These are phyloP conservation scores for Melangyna quadrimaculata DNA, from an alignment of 2,888 invertebrate genomes.

Conservation along the genomic window DNA sequence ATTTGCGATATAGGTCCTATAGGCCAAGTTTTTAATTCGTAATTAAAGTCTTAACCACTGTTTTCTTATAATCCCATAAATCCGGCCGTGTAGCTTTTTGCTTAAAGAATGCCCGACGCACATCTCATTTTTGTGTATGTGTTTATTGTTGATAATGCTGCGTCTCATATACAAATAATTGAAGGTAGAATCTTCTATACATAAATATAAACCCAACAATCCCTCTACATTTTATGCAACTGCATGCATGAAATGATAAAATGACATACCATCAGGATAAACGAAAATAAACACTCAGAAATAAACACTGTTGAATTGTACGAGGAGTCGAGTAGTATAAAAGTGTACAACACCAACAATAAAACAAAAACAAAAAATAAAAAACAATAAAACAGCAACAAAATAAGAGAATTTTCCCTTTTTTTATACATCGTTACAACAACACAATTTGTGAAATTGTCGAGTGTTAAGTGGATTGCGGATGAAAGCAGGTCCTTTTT, in stretches of 20 bases:
- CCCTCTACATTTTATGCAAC: conserved; percentile 23
- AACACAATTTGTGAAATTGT: conserved; percentile 37
- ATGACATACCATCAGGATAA: conserved; percentile 44
- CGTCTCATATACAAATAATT: not conserved
- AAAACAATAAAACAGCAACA: not conserved
- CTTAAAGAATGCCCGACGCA: not conserved
- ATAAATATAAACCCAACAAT: not conserved
- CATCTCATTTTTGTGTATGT: not conserved
- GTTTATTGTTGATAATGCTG: not conserved
- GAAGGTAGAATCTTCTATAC: not conserved
- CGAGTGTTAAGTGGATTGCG: conserved; percentile 51
- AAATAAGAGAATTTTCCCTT: not conserved
- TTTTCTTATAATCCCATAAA: not conserved
- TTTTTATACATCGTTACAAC: conserved; percentile 6
- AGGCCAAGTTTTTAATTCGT: too few species aligned
- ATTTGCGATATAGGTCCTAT: too few species aligned
- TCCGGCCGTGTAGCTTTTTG: not conserved
- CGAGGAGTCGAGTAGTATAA: not conserved
- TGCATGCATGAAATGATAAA: conserved; percentile 60
- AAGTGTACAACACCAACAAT: not conserved
- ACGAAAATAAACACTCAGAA: conserved; percentile 33
- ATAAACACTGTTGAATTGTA: conserved; percentile 48
- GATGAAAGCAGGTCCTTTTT: conserved; percentile 42
- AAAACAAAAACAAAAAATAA: not conserved
- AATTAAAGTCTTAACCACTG: too few species aligned